A percentile compares a stretch with the other conserved stretches of the same genome.
phyloP scores from a whole-genome alignment of 2,797 vertebrate species.

The Acrocephalus scirpaceus region DNA sequence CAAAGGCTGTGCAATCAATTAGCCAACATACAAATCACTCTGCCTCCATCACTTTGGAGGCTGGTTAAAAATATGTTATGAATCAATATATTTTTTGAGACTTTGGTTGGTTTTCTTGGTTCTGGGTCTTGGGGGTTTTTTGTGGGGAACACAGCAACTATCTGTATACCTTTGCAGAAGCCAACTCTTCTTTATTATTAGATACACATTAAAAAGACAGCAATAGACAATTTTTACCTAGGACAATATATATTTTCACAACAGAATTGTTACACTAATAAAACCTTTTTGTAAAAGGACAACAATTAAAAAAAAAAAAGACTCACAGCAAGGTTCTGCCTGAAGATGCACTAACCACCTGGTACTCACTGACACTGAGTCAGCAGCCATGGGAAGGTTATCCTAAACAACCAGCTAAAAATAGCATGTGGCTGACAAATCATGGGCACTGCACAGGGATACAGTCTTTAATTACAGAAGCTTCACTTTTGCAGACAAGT shows the following conservation, averaged over 20 bases:
- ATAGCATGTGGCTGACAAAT: not conserved
- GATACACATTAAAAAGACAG: not conserved
- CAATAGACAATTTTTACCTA: not conserved
- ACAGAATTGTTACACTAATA: not conserved
- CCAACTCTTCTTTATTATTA: not conserved
- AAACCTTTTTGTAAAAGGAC: not conserved
- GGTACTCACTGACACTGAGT: constrained; percentile 1
- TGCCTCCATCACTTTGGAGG: not conserved
- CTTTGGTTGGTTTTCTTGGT: not conserved
- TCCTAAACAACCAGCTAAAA: constrained; percentile 43
- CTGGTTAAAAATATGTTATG: not conserved
- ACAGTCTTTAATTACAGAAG: not conserved
- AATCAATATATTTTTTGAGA: not conserved
- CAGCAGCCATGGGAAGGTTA: constrained; percentile 49
- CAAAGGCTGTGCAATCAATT: not conserved
- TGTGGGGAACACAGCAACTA: not conserved
- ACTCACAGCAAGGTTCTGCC: not conserved
- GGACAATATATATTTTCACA: not conserved
- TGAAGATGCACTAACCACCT: constrained; percentile 21
- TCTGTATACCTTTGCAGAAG: not conserved
- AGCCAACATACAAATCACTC: not conserved
- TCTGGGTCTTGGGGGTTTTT: not conserved
- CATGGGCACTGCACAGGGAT: not conserved
- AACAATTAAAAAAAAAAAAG: not conserved
- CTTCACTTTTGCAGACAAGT: not conserved